These are phyloP conservation scores for Ahaetulla prasina DNA, from an alignment of 2,113 vertebrate genomes.

Conservation along the genomic window DNA sequence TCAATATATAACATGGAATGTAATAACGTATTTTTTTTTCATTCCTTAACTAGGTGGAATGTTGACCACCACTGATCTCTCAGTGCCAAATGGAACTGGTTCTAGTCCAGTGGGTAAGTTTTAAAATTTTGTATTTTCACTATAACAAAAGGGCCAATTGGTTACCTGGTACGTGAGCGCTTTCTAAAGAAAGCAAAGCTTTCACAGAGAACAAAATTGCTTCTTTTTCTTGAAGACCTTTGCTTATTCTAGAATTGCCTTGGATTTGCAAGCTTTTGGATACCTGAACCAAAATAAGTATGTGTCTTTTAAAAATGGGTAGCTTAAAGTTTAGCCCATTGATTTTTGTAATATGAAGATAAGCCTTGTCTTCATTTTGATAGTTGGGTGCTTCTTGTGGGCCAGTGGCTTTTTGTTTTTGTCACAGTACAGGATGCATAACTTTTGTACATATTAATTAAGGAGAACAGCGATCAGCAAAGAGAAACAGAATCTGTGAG, in stretches of 20 bases:
- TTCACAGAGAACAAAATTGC: neutral
- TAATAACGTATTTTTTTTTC: neutral
- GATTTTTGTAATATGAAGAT: neutral
- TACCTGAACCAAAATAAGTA: neutral
- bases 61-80: constrained; percentile 81
- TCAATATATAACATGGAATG: neutral
- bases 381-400: neutral
- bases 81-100: constrained; percentile 86
- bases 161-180: neutral
- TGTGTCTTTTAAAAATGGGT: neutral
- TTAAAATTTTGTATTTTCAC: neutral
- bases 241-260: neutral
- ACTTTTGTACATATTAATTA: neutral
- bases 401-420: neutral
- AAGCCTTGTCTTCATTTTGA: neutral
- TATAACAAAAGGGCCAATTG: neutral
- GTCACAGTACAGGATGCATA: neutral
- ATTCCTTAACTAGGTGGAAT: constrained; percentile 76
- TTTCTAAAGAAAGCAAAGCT: neutral
- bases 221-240: neutral
- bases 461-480: neutral
- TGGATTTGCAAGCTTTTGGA: neutral
- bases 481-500: neutral
- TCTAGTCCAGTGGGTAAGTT: constrained; percentile 85
- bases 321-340: neutral